phyloP scores from a whole-genome alignment of 2,113 vertebrate species.

The Oophaga pumilio region DNA sequence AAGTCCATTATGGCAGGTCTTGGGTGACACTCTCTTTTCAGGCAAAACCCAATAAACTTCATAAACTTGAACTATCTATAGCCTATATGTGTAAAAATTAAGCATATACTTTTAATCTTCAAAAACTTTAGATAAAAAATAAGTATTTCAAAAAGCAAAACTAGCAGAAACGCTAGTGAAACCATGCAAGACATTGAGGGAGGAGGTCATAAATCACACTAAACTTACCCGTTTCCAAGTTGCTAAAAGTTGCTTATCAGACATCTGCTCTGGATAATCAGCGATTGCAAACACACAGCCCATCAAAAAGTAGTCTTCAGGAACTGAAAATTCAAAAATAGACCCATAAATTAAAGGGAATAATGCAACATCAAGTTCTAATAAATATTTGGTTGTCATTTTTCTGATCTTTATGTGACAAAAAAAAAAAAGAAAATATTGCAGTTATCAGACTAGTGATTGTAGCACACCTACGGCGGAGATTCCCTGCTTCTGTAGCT shows the following conservation, averaged over 20 bases:
- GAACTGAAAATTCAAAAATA: constrained; percentile 74
- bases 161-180: background rate
- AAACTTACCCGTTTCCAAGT: constrained; percentile 92
- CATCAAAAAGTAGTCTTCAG: constrained; percentile 87
- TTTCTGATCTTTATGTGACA: too few relatives aligned
- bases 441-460: too few relatives aligned
- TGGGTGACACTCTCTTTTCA: too few relatives aligned
- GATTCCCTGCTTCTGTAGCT: background rate
- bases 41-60: too few relatives aligned
- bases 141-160: background rate
- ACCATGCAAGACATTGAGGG: background rate
- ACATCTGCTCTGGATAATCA: constrained; percentile 97
- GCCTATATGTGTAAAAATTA: too few relatives aligned
- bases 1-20: too few relatives aligned
- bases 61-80: too few relatives aligned
- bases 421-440: background rate
- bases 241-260: constrained; percentile 91
- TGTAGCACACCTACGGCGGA: too few relatives aligned
- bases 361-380: too few relatives aligned
- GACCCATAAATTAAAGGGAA: background rate
- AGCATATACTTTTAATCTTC: too few relatives aligned
- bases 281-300: constrained; percentile 94
- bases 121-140: background rate
- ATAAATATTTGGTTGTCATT: too few relatives aligned
- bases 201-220: background rate